Base-by-base conservation (phyloP, 2,797 vertebrate species). In the Muscicapa comitata region DNA sequence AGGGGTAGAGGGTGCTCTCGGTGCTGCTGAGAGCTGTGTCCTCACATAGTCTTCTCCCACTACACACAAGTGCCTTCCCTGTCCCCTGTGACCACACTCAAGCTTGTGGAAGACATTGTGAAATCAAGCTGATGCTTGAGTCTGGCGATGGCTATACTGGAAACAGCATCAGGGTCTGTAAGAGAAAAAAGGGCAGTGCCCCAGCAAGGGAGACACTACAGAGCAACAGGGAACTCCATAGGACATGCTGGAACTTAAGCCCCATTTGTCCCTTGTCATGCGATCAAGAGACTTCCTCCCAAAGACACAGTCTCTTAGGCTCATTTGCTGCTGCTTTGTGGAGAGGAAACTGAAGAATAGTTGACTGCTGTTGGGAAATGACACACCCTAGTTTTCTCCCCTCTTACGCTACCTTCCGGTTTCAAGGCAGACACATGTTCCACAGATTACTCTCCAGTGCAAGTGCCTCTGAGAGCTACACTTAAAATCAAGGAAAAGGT, bases 341-440 rank as follows among this genome's bases (percentile, higher is more conserved):
- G 48, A 63, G n/a, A 18, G n/a, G 45, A 73, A 93, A 73, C 8
- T 0, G 1, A 95, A 50, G 18, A 85, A 58, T 37, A 21, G 50
- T 9, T 61, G n/a, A 28, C 28, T 40, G 61, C 31, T 54, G 14
- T 9, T 59, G 11, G 48, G 53, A 94, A 92, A 83, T 51, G 1
- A 83, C 9, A 45, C 0, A 0, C 13, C 40, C 8, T 23, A 5
- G 24, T 33, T 82, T 76, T 50, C 24, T 35, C 24, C 20, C 62
- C 14, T 54, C 33, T 50, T 62, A 35, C 11, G 21, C 55, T 82
- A 58, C 51, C 20, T 8, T 20, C 57, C 8, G 0, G 31, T 54
- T 90, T 72, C 38, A 53, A 85, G 67, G 59, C 86, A 79, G 65
- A 57, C 14, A 11, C 9, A 2, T 58, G 51, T 53, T 73, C 57